Base-by-base conservation (phyloP, 2,797 vertebrate species). In the Acipenser oxyrinchus region DNA sequence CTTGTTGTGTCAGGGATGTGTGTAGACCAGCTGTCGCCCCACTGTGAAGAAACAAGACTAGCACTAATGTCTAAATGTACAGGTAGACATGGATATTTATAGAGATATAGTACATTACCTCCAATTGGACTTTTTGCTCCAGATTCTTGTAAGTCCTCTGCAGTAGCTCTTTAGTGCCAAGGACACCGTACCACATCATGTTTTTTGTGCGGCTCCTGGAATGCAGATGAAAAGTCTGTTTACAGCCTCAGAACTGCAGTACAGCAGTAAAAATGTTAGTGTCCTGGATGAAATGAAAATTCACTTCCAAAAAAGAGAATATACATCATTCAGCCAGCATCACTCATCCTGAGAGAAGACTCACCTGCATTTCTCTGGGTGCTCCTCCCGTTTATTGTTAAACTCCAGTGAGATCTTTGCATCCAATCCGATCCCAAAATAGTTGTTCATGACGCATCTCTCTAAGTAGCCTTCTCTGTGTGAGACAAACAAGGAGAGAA, bases 391-490 rank as follows among this genome's bases (percentile, higher is more conserved):
- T 71, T 98, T 98, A 82, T 99, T 99, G 86, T 99, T 98, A 83
- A 99, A 99, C 84, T 99, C 96, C 85, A 98, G 84, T 10, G 96
- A 97, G 87, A 99, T 99, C 84, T 99, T 99, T 66, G 96, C 96
- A 72, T 99, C 96, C 76, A 99, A 90, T 68, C 96, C 96, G 74
- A 99, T 98, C 68, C 96, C 96, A 76, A 99, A 98, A 84, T 98
- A 99, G 87, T 99, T 99, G 84, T 98, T 99, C 96, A 99, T 99
- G 69, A 98, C 96, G 75, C 96, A 97, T 79, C 95, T 98, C 88
- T 98, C 96, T 86, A 91, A 89, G 86, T 97, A 98, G 66, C 95
- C 95, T 79, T 99, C 96, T 79, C 96, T 99, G 81, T 68, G 55
- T 60, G 55, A 72, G 62, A 12, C 79, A 79, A 69, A 75, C n/a